Evolutionary conservation across 2,797 vertebrate species (phyloP), one percentile per base, ranked within the genome.

Genomic region (Melanogrammus aeglefinus): DNA sequence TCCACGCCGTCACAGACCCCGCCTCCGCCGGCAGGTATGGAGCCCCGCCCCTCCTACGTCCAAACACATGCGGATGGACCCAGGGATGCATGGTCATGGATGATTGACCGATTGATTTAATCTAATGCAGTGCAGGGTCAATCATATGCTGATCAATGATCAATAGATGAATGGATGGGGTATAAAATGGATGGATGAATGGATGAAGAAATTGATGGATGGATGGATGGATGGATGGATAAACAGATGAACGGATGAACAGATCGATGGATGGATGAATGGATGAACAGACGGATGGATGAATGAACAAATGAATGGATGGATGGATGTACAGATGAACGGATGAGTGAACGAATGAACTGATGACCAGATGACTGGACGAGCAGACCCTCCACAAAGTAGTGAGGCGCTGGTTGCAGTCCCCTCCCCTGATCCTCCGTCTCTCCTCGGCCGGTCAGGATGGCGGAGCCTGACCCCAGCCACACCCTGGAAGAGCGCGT

Each of bases 401-500:
- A 12, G 4, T 29, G 6, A 33, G 4, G 13, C 14, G 24, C 73
- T 24, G 70, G 38, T 66, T 41, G 35, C 33, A 21, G 0, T 6
- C 33, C 2, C 21, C 3, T 31, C 0, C 44, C n/a, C 27, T 35
- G 6, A 5, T 16, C 77, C 6, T 8, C 14, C 6, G 51, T n/a
- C 6, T 9, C n/a, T 6, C 6, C 51, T 39, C 51, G 8, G 51
- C 14, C 1, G 18, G 5, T 74, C 84, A 99, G 97, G 84, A 94
- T 97, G 89, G 92, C 95, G 0, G 97, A 99, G 87, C 97, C 97
- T 0, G 96, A 99, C 89, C 97, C 97, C 80, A 99, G 92, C 88
- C 97, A 99, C 87, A 99, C 97, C 2, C 92, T 99, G 86, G 97
- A 99, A 86, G 97, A 99, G 88, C 91, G 97, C 76, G 97, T 99